Base-by-base conservation (phyloP, 64 coral and sea anemone genomes). In the Orbicella faveolata region DNA sequence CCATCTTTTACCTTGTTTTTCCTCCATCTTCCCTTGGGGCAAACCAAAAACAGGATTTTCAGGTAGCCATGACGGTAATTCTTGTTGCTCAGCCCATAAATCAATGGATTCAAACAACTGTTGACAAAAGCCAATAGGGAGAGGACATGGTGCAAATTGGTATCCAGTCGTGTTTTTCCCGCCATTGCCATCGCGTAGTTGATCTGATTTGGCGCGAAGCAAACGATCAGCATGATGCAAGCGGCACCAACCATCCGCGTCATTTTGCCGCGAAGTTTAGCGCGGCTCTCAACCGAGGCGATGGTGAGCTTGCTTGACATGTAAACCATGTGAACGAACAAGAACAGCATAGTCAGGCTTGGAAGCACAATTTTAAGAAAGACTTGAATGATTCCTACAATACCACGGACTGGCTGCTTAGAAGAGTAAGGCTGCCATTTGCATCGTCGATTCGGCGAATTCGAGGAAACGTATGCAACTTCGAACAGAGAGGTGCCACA, bases 71-170 rank as follows among this genome's bases (percentile, higher is more conserved):
- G 44, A 9, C 75, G 83, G 63, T 87, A 92, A 1, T 76, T 80
- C 36, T 73, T 72, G 62, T 82, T 92, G 25, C 74, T 92, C 4
- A 92, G 52, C 34, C 90, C 90, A 48, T 92, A 92, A 37, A 92
- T 92, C 9, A 70, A 51, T 14, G 90, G 90, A 36, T 92, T 92
- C 36, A 87, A 63, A 36, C 74, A 87, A 6, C 61, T 79, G 41
- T 86, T 92, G 5, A 87, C 52, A 63, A 87, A 92, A 8, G 61
- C 44, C 5, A 92, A 51, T 73, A 75, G 13, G 16, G 69, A 35
- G n/a, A 79, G 63, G 21, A 63, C 78, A 5, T 87, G 75, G 26
- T 87, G 84, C 15, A 87, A 12, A 0, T 41, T 34, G 9, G 83
- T 59, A 59, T 87, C 84, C 6, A 78, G 2, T 6, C 36, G 33